Conservation (phyloP, 2,888 invertebrate genomes). For the Zygogramma bicolorata region DNA sequence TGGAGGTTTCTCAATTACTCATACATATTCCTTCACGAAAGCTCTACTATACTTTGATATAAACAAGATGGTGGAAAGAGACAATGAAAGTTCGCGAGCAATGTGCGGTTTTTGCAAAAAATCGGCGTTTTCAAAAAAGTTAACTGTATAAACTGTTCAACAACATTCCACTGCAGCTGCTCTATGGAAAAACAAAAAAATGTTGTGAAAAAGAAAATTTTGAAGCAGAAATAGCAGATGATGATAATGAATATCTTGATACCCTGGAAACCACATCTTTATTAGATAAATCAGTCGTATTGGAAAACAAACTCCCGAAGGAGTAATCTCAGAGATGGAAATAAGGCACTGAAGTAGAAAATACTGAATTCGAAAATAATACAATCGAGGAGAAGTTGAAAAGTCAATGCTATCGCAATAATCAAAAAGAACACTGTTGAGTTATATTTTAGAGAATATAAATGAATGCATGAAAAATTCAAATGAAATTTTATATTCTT, state of each 20-base stretch:
- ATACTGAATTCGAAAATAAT: constrained; percentile 3
- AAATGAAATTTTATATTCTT: constrained; percentile 11
- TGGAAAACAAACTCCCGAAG: constrained; percentile 11
- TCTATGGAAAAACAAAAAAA: too few species aligned
- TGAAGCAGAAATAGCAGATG: not conserved
- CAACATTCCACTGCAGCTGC: too few species aligned
- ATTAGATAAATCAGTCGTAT: constrained; percentile 4
- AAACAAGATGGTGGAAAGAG: too few species aligned
- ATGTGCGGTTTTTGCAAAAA: too few species aligned
- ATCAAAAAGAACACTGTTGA: not conserved
- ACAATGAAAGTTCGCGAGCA: too few species aligned
- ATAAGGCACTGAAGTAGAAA: constrained; percentile 1
- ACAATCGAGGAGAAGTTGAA: not conserved
- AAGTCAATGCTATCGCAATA: constrained; percentile 6
- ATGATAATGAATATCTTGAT: constrained; percentile 7
- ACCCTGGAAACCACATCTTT: constrained; percentile 7
- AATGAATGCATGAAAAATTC: constrained; percentile 8
- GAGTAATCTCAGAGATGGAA: constrained; percentile 5
- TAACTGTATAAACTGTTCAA: too few species aligned
- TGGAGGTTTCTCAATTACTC: too few species aligned
- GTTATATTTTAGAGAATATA: not conserved
- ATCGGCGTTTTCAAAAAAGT: too few species aligned
- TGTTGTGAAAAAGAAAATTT: constrained; percentile 8
- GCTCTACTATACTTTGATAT: too few species aligned
- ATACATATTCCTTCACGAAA: too few species aligned